Evolutionary conservation across 1,140 invertebrate species (phyloP), one percentile per base, ranked within the genome.

Genomic region (Pseudomyrmex cubaensis): DNA sequence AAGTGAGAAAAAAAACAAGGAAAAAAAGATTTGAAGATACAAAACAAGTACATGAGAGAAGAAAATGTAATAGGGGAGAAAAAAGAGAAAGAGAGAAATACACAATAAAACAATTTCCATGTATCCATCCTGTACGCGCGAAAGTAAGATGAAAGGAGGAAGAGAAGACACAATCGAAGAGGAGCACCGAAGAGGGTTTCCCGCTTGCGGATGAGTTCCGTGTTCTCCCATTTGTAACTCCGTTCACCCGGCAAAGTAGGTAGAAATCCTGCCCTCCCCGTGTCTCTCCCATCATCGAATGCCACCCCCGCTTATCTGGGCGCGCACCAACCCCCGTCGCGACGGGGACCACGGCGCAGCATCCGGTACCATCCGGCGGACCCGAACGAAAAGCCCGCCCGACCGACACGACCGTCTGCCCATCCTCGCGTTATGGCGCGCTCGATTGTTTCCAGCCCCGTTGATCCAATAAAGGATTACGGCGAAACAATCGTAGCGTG

Each of bases 391-490:
- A 88, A 87, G 61, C 66, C 64, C 75, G 54, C 35, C 64, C 64
- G 76, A 17, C 83, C 83, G 77, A 85, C 86, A 75, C 76, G 56
- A 54, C 70, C 83, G 84, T 76, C 87, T 82, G 84, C 84, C 88
- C 87, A 89, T 91, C 85, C 87, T 88, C 86, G 85, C 87, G 85
- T 89, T 90, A 90, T 91, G 87, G 90, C 87, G 83, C 90, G 92
- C 92, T 93, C 92, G 93, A 93, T 93, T 93, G 93, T 93, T 93
- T 93, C 76, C 92, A 93, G 92, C 93, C 91, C 90, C 92, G 92
- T 93, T 93, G 92, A 93, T 93, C 92, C 92, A 93, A 93, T 93
- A 93, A 93, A 93, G 93, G 92, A 93, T 93, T 93, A 93, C 89
- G 92, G 91, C 90, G 89, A 93, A 93, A 93, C 92, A 93, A 93